Evolutionary conservation across 1,140 invertebrate genomes (phyloP), one percentile per base, ranked within the genome.

Genomic region (Manduca sexta): DNA sequence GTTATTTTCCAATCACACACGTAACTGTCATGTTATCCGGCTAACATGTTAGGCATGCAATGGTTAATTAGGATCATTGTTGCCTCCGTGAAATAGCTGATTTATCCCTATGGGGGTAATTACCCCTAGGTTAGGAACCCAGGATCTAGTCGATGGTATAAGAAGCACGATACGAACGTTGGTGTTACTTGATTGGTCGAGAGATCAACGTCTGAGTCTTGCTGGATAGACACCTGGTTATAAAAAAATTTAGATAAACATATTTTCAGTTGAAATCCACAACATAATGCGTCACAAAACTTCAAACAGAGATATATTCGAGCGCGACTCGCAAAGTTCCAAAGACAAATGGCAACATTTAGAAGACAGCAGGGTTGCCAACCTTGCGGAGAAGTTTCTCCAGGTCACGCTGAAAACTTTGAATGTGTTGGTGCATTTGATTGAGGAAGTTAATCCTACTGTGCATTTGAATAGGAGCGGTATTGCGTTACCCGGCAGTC

Each of bases 341-440:
- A 71, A 64, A 50, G 71, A 69, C 4, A 82, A 62, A 57, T 92
- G 91, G 90, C 82, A 85, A 46, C 89, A 89, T 48, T 85, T 90
- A 30, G 86, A 87, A 6, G 87, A 87, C 56, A 84, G 81, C 3
- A 74, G 52, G 37, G 74, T 88, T 49, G 69, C 74, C 13, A 66
- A 52, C 14, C 52, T 87, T 48, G 79, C 86, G 2, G 93, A 94
- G 57, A 78, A 89, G 29, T 87, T 94, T 12, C 77, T 95, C 6
- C 87, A 80, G 29, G 92, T 95, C 54, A 86, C 93, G 0, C 68
- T 92, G 29, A 90, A 92, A 69, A 71, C 95, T 31, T 65, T 95
- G 15, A 93, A 93, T 69, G 90, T 94, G 35, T 91, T 92, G 65
- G 89, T 91, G 13, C 92, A 94, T 70, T 89, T 95, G 35, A 89